A percentile compares a stretch with the other conserved stretches of the same genome.
phyloP scores from a whole-genome alignment of 2,888 invertebrate species.

The Aradus depressus region DNA sequence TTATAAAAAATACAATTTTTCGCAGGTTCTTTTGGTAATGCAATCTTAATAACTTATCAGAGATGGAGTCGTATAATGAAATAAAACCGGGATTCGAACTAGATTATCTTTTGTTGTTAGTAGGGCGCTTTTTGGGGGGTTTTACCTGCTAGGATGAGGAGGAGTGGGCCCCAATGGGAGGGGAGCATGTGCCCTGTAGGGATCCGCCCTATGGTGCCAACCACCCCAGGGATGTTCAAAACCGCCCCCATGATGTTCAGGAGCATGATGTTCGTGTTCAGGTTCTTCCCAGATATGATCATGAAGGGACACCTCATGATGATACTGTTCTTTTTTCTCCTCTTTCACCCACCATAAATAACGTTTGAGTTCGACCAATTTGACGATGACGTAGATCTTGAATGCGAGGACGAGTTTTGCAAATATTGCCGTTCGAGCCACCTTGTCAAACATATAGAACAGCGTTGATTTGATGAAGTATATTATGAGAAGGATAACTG shows the following conservation, averaged over 20 bases:
- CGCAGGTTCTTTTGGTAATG: too few relatives aligned
- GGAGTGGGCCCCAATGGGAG: not conserved
- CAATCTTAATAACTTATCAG: too few relatives aligned
- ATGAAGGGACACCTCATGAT: conserved; percentile 24
- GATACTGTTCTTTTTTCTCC: conserved; percentile 24
- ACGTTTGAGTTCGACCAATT: conserved; percentile 26
- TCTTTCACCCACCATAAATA: conserved; percentile 27
- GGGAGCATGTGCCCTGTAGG: conserved; percentile 16
- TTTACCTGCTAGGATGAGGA: conserved; percentile 4
- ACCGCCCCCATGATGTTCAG: not conserved
- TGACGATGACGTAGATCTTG: conserved; percentile 26
- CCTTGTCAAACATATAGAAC: conserved; percentile 28
- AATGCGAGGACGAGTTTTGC: conserved; percentile 24
- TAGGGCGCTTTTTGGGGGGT: not conserved
- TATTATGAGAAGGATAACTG: conserved; percentile 25
- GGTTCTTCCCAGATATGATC: conserved; percentile 25
- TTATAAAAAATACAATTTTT: too few relatives aligned
- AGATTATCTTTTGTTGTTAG: too few relatives aligned
- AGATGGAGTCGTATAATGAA: too few relatives aligned
- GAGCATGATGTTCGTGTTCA: conserved; percentile 12
- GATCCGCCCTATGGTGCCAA: conserved; percentile 20
- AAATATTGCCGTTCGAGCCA: conserved; percentile 26
- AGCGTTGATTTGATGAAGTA: conserved; percentile 27
- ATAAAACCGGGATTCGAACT: too few relatives aligned
- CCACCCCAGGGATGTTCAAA: conserved; percentile 7